phyloP scores from a whole-genome alignment of 2,113 vertebrate genomes.

The Myotis davidii region DNA sequence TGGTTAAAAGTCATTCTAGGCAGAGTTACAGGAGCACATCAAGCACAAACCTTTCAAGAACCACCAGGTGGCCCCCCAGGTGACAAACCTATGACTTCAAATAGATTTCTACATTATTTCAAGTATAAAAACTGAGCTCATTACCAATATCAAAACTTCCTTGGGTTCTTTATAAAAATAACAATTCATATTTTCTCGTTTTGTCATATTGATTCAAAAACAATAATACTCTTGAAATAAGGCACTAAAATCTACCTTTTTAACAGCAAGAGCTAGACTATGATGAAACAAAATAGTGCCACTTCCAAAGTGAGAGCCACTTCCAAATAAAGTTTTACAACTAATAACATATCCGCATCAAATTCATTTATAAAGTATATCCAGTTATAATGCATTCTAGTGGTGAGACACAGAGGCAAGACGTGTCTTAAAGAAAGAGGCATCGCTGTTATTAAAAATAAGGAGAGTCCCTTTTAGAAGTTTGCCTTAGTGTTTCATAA shows the following conservation, averaged over 20 bases:
- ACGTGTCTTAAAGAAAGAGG: not conserved
- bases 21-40: not conserved
- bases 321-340: slow-evolving; percentile 1
- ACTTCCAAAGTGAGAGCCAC: not conserved
- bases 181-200: not conserved
- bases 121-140: not conserved
- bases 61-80: not conserved
- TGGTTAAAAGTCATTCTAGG: not conserved
- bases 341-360: not conserved
- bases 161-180: not conserved
- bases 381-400: not conserved
- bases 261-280: not conserved
- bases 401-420: not conserved
- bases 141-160: not conserved
- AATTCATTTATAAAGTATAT: not conserved
- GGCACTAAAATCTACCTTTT: not conserved
- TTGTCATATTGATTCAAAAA: not conserved
- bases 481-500: slow-evolving; percentile 20
- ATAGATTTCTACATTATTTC: not conserved
- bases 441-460: not conserved
- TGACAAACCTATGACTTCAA: not conserved
- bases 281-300: not conserved
- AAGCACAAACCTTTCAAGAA: not conserved
- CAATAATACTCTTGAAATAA: not conserved
- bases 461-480: not conserved